Evolutionary conservation across 2,888 invertebrate genomes (phyloP), one percentile per base, ranked within the genome.

Genomic region (Oscheius onirici): DNA sequence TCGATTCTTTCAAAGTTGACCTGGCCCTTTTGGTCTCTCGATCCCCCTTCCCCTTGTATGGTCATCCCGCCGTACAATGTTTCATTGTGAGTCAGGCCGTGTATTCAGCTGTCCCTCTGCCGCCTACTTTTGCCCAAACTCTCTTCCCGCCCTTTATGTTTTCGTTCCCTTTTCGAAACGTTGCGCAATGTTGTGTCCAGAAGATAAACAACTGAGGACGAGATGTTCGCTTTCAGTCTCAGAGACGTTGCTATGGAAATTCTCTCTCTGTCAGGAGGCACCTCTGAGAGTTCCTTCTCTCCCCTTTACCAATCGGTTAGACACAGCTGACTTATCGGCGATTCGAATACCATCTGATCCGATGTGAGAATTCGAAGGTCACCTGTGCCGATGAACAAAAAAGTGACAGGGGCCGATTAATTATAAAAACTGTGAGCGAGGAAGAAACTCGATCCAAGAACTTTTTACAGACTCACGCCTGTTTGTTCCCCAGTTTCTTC

Each of bases 271-370:
- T n/a, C 34, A 34, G 34, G 34, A 34, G 34, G 8, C 13, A 24
- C 28, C 28, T 55, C 26, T n/a, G 13, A 55, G 28, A n/a, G 24
- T 6, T 26, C 28, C 26, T 26, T 24, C 22, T 22, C 52, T 22
- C 22, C 20, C 46, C 46, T 13, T 46, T 5, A 46, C 20, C 20
- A 46, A 13, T 46, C 46, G 52, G 3, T 8, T 34, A 6, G 22
- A 3, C 24, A 13, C 52, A 52, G 52, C 52, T 52, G 52, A 52
- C 52, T 55, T 2, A 26, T 55, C 55, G 55, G n/a, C 26, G 55
- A 26, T 55, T 55, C 55, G 28, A 55, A 55, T 26, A 55, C 26
- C 55, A 55, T 55, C 55, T 55, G 55, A 55, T 55, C 55, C 55
- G 55, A 24, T 26, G 28, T 6, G 34, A 34, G 55, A 28, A 55